Evolutionary conservation across 2,888 invertebrate genomes (phyloP), one percentile per base, ranked within the genome.

Genomic region (Leucania comma): DNA sequence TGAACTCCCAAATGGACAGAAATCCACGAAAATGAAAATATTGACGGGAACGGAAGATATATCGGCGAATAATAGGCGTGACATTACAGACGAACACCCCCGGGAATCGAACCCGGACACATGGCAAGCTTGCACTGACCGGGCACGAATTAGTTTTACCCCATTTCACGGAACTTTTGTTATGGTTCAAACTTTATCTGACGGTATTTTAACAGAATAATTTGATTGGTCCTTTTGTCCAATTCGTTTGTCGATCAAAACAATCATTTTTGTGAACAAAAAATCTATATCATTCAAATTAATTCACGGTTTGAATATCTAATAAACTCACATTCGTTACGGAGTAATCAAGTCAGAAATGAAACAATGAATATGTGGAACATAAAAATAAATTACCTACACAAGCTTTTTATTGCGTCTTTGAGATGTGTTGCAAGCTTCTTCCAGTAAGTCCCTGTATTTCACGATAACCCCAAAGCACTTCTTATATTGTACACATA

Each of bases 51-150:
- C 89, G 72, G 89, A 93, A 94, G 95, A 95, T 94, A 93, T 95
- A 96, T 95, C 90, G 94, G 89, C 86, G 89, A 92, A 93, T 95
- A 95, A 96, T 93, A 95, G 92, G 93, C 95, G 95, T 95, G 93
- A 95, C 95, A 95, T 94, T 94, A 92, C 90, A 89, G 88, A 87
- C 87, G 85, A 82, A 75, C 88, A 90, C 91, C 93, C 94, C 94
- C 93, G 95, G 95, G 95, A 95, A 89, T 92, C 89, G 88, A 95
- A 94, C 93, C 88, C 76, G 85, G 87, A 86, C 95, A 96, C 94
- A 95, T 95, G 95, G 94, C 91, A 86, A 87, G 87, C 83, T 82
- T 70, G 75, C 72, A 85, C 88, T 90, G 88, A 86, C 91, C 90
- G 88, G 80, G 83, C 82, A 81, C 81, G 90, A 93, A 94, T 94